These are phyloP conservation scores for Catostomus latipinnis DNA, from an alignment of 2,797 vertebrate species.

Conservation along the genomic window DNA sequence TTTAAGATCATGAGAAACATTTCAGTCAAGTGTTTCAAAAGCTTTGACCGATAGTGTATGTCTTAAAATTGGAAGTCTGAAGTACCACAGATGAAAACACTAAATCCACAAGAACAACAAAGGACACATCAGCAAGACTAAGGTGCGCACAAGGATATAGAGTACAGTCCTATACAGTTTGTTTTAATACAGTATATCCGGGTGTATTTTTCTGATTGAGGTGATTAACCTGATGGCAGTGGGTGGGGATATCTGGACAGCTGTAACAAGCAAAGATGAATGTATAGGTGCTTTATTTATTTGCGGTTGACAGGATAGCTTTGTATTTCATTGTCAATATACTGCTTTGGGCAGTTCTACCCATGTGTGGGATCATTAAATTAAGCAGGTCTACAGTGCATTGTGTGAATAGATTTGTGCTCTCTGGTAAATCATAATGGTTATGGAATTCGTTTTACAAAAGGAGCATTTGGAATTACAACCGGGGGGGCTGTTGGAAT, in stretches of 20 bases:
- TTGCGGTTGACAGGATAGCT: constrained; percentile 37
- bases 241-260: constrained; percentile 42
- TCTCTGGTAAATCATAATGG: not conserved
- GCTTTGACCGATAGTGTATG: too few relatives aligned
- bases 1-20: too few relatives aligned
- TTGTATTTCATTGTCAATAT: constrained; percentile 45
- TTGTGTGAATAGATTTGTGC: not conserved
- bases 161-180: not conserved
- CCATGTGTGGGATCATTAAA: constrained; percentile 16
- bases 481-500: not conserved
- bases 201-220: constrained; percentile 44
- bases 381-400: constrained; percentile 9
- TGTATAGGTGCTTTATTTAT: constrained; percentile 51
- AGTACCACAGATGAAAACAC: constrained; percentile 1
- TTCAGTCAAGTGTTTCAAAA: too few relatives aligned
- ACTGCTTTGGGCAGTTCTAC: constrained; percentile 25
- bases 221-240: constrained; percentile 42
- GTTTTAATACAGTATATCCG: constrained; percentile 16
- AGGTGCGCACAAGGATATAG: constrained; percentile 4
- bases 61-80: constrained; percentile 9
- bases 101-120: constrained; percentile 27
- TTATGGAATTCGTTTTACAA: not conserved
- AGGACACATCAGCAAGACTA: not conserved
- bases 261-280: constrained; percentile 49
- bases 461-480: not conserved